Evolutionary conservation across 2,888 invertebrate species (phyloP).

Genomic region (Drosophila subsilvestris): DNA sequence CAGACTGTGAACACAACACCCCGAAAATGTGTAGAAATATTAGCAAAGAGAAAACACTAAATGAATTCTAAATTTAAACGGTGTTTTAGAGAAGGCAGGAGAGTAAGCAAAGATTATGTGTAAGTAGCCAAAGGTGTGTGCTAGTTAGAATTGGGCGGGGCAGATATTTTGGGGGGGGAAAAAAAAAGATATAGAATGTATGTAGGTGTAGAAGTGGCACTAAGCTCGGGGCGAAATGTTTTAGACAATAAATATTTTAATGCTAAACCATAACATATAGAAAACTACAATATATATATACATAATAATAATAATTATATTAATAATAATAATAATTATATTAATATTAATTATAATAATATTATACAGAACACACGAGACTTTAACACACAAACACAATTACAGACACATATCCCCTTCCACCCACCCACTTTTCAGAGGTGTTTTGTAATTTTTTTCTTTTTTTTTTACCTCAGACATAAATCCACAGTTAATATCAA

Average conservation of each 20-base stretch:
- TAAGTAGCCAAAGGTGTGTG: constrained; percentile 77
- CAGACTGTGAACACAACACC: constrained; percentile 2
- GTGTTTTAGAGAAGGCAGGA: constrained; percentile 26
- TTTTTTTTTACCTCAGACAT: constrained; percentile 11
- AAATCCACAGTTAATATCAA: constrained; percentile 21
- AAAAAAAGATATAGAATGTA: constrained; percentile 4
- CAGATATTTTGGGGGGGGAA: constrained; percentile 8
- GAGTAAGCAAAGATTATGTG: constrained; percentile 29
- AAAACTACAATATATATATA: constrained; percentile 16
- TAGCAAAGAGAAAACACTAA: constrained; percentile 32
- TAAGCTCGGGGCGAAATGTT: constrained; percentile 65
- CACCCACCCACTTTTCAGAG: constrained; percentile 22
- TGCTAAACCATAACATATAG: constrained; percentile 44
- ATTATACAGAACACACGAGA: constrained; percentile 22
- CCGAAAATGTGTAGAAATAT: constrained; percentile 4
- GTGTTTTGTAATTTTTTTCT: neutral
- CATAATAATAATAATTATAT: constrained; percentile 12
- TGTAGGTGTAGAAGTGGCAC: constrained; percentile 25
- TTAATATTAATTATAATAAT: constrained; percentile 25
- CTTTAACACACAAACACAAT: constrained; percentile 25
- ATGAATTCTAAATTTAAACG: constrained; percentile 65
- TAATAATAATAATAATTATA: constrained; percentile 27
- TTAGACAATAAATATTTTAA: constrained; percentile 78
- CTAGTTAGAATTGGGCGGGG: constrained; percentile 64
- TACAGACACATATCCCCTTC: constrained; percentile 27